Evolutionary conservation across 2,888 invertebrate genomes (phyloP), one percentile per base, ranked within the genome.

Genomic region (Xylocampa areola): DNA sequence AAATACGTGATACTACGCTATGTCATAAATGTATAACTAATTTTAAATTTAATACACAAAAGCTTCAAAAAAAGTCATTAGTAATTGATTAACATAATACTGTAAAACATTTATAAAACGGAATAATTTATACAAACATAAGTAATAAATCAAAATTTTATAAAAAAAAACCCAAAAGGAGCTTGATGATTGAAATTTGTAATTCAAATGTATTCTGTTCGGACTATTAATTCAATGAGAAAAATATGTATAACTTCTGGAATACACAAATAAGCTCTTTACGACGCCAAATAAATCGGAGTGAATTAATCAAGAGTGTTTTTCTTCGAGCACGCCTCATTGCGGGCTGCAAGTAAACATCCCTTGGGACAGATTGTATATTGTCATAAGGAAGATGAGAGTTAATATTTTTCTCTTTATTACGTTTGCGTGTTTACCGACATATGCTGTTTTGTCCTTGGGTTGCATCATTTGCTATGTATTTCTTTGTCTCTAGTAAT

Each of bases 301-400:
- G 76, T 73, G 83, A 84, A 87, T 88, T 86, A 86, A 89, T 89
- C 82, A 86, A 79, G 77, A 64, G 73, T 76, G 79, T 86, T 72
- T 86, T 85, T 85, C 86, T 86, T 83, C 79, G 72, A 76, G 72
- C 68, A 80, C 83, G 81, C 85, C 82, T 72, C 37, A 66, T 65
- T 77, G 71, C 44, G 74, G 75, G 71, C 78, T 79, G 80, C 76
- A 83, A 85, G 82, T 81, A 88, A 88, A 83, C 82, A 79, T 68
- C 68, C 49, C 45, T 44, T 25, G 41, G 60, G 60, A 58, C 68
- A 75, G 76, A 84, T 88, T 82, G 81, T 77, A 73, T 84, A 83
- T 80, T 74, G 69, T 64, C 74, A 62, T 75, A 77, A 76, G 78
- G 74, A 80, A 80, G 76, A 77, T 69, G 75, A 71, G 77, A 80